These are phyloP conservation scores for Ommatoiulus sabulosus DNA, from an alignment of 2,888 invertebrate genomes.

Conservation along the genomic window DNA sequence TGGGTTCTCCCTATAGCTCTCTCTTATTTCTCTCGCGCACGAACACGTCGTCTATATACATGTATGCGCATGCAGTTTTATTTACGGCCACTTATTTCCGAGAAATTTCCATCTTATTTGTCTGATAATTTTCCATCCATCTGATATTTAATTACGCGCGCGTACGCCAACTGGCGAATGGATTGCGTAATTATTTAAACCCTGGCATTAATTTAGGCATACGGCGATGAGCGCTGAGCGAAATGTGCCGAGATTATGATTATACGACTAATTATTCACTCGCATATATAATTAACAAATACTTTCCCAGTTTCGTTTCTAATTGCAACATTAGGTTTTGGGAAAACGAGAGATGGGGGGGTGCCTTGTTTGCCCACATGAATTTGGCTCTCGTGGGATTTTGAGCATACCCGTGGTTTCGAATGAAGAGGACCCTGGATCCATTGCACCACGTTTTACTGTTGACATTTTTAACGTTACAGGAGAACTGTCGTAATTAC, in stretches of 20 bases:
- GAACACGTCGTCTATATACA: neutral
- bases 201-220: neutral
- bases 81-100: conserved; percentile 6
- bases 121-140: neutral
- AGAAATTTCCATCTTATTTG: conserved; percentile 21
- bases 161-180: neutral
- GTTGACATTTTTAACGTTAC: no score
- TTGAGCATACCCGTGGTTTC: neutral
- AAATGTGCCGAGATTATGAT: conserved; percentile 1
- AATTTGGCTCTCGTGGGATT: conserved; percentile 4
- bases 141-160: neutral
- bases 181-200: conserved; percentile 3
- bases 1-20: neutral
- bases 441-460: neutral
- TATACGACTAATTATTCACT: conserved; percentile 28
- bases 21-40: neutral
- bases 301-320: conserved; percentile 34
- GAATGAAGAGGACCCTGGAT: neutral
- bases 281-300: conserved; percentile 34
- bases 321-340: neutral
- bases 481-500: no score
- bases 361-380: neutral
- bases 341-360: neutral
- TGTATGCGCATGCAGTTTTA: neutral
- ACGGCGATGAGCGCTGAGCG: neutral